Evolutionary conservation across 92 coral and sea anemone genomes (phyloP).

Genomic region (Nematostella vectensis): DNA sequence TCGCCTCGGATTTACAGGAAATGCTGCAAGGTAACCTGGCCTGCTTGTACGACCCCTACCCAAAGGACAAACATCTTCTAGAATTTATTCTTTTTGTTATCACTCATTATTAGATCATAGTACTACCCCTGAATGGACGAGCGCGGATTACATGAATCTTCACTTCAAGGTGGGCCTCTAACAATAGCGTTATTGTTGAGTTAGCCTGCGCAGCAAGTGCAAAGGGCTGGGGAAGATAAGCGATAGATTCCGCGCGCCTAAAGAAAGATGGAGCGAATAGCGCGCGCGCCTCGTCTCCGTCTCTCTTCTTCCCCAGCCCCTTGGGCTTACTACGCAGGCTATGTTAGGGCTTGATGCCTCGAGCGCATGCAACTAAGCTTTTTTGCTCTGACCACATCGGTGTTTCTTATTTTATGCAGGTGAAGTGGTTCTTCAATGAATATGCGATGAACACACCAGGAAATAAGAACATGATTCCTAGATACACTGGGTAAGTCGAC

Average conservation of each 20-base stretch:
- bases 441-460: conserved; percentile 55
- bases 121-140: conserved; percentile 62
- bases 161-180: conserved; percentile 95
- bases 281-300: no score
- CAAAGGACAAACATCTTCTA: neutral
- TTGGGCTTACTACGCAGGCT: no score
- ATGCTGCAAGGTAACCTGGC: conserved; percentile 60
- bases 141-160: conserved; percentile 92
- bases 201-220: no score
- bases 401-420: conserved; percentile 48
- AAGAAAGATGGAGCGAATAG: no score
- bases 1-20: conserved; percentile 74
- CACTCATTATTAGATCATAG: conserved; percentile 58
- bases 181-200: no score
- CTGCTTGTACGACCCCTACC: neutral
- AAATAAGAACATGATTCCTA: conserved; percentile 67
- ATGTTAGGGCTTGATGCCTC: no score
- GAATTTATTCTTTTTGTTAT: neutral
- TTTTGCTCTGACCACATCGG: no score
- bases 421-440: conserved; percentile 95
- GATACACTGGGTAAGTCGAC: conserved; percentile 68
- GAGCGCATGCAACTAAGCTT: no score
- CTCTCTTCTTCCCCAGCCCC: no score
- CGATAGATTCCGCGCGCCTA: no score
- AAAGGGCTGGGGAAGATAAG: no score